Base-by-base conservation (phyloP, 1,140 invertebrate genomes). In the Drosophila micromelanica region DNA sequence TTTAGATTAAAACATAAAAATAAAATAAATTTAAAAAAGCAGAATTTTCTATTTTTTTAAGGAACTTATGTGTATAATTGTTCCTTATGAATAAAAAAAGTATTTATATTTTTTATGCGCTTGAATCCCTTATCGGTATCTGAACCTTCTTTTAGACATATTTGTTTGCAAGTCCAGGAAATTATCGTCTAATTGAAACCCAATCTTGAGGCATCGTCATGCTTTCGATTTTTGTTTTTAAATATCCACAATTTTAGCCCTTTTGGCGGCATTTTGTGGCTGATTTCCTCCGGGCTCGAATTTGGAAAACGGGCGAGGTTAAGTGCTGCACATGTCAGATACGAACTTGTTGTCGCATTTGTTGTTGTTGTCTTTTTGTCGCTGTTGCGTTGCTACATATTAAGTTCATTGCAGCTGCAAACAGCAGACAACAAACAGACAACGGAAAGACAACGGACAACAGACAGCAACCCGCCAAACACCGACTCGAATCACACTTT, bases 331-430 rank as follows among this genome's bases (percentile, higher is more conserved):
- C 76, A 84, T 78, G 73, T 60, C 42, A 27, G 15, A 32, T 35
- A 13, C 35, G 45, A 65, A 57, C 51, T 56, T 64, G 68, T 71
- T 68, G 65, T 52, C 40, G 57, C 65, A 54, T 30, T 46, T 51
- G 56, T 49, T 15, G 46, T 20, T 40, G 35, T 15, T 45, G 71
- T 57, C 46, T 57, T 6, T 6, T 6, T 49, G 45, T 57, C n/a
- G 63, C 12, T 9, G 61, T 2, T 37, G 69, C 38, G 68, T 45
- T 84, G 80, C 69, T 75, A 74, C 82, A 85, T 71, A 85, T 85
- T 81, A 86, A 86, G 80, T 80, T 55, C 68, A 74, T 46, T 81
- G 80, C 81, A 85, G 80, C 80, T 84, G 80, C 80, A 76, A 59
- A 49, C 57, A 46, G 42, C 67, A 43, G 12, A 35, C 45, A 15